Percentiles rank a stretch among this genome's conserved stretches.
These are phyloP conservation scores for Trematomus bernacchii DNA, from an alignment of 2,797 vertebrate species.

Conservation along the genomic window DNA sequence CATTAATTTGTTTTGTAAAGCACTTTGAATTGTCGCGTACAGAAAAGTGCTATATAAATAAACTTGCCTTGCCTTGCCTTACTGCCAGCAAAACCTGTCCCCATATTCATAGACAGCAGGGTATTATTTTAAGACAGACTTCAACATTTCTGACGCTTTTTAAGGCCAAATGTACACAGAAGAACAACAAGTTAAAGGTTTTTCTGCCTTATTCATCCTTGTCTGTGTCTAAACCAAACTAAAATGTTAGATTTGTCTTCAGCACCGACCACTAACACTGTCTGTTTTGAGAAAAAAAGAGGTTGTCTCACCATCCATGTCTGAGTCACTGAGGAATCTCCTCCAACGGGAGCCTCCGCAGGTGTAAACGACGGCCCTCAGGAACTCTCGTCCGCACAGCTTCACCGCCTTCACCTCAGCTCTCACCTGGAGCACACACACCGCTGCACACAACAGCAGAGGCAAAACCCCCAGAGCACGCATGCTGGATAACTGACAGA, in stretches of 20 bases:
- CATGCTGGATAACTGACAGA: conserved; percentile 64
- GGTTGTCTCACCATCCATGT: conserved; percentile 77
- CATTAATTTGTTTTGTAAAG: too few relatives aligned
- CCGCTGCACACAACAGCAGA: conserved; percentile 76
- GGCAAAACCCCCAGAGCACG: conserved; percentile 64
- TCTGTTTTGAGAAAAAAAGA: not conserved
- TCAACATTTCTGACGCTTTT: not conserved
- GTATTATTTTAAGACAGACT: not conserved
- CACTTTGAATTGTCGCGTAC: too few relatives aligned
- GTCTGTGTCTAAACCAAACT: not conserved
- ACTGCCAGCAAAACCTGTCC: not conserved
- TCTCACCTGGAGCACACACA: conserved; percentile 58
- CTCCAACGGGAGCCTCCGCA: conserved; percentile 90
- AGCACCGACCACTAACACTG: not conserved
- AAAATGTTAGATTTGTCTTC: not conserved
- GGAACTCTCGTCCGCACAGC: conserved; percentile 86
- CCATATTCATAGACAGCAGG: not conserved
- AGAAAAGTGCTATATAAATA: too few relatives aligned
- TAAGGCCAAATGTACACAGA: not conserved
- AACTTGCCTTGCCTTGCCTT: too few relatives aligned
- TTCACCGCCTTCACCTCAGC: conserved; percentile 80
- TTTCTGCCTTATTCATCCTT: not conserved
- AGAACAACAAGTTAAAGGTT: not conserved
- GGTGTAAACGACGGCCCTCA: conserved; percentile 87
- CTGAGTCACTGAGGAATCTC: conserved; percentile 72